Percentiles rank a stretch among this genome's conserved stretches.
Conservation (phyloP, 2,797 vertebrate species). For the Falco berigora region DNA sequence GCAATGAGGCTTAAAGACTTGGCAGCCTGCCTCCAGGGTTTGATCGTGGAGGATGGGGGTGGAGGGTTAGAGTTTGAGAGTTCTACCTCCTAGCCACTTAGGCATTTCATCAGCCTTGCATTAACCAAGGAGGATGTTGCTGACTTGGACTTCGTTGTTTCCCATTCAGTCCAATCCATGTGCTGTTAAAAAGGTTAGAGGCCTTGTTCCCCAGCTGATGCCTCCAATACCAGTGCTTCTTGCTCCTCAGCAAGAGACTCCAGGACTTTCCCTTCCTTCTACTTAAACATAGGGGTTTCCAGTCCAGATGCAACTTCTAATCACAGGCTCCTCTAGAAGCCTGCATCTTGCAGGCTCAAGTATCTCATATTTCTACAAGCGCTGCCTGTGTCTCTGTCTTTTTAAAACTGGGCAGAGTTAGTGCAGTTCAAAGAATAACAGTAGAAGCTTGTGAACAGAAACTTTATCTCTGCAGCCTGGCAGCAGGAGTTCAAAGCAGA, state of each 20-base stretch:
- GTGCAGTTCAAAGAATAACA: neutral
- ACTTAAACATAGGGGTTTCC: neutral
- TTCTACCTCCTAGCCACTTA: neutral
- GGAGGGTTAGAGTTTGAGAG: neutral
- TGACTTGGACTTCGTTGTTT: neutral
- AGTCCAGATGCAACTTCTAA: neutral
- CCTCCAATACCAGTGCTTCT: neutral
- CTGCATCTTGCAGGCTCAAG: neutral
- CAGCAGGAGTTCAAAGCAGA: neutral
- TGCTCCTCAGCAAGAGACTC: neutral
- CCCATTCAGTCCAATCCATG: neutral
- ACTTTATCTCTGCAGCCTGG: neutral
- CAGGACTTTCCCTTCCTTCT: neutral
- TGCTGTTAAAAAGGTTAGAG: neutral
- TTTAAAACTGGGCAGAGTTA: neutral
- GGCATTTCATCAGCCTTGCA: neutral
- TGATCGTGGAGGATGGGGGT: neutral
- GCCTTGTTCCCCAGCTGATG: rapidly evolving
- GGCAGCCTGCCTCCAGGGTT: neutral
- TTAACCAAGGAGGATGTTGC: neutral
- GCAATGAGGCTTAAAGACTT: neutral
- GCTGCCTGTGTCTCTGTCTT: neutral
- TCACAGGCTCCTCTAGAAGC: neutral
- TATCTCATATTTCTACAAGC: neutral
- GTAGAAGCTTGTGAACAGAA: neutral